Evolutionary conservation across 2,797 vertebrate genomes (phyloP).

Genomic region (Erethizon dorsatum): DNA sequence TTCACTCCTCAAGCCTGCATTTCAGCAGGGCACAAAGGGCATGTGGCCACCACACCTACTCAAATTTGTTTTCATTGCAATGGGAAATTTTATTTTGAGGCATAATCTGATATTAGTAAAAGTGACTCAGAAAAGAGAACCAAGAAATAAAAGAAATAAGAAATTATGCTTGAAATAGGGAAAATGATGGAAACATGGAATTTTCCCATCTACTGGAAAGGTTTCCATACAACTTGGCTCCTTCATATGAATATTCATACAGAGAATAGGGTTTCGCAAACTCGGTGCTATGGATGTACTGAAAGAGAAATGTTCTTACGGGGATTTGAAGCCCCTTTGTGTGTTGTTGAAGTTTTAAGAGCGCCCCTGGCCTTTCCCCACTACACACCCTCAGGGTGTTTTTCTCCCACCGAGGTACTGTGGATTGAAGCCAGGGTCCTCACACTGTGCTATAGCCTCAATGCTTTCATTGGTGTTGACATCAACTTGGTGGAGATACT

Average conservation of each 20-base stretch:
- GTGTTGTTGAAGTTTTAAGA: neutral
- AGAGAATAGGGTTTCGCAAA: neutral
- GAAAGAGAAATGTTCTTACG: neutral
- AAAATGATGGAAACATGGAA: neutral
- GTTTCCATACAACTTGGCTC: neutral
- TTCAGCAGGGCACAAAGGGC: neutral
- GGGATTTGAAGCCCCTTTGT: neutral
- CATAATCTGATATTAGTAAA: neutral
- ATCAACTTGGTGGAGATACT: neutral
- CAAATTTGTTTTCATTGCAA: neutral
- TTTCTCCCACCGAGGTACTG: neutral
- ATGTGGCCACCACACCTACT: rapidly evolving
- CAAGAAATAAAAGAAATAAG: neutral
- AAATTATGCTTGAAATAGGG: neutral
- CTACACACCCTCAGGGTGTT: neutral
- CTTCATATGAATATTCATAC: neutral
- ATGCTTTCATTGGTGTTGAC: neutral
- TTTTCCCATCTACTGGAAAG: neutral
- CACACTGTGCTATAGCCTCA: too few relatives aligned
- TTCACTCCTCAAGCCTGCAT: neutral
- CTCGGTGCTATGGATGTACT: neutral
- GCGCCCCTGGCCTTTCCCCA: neutral
- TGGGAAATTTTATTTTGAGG: neutral
- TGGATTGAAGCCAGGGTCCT: neutral
- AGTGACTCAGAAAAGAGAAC: neutral